A percentile compares a stretch with the other conserved stretches of the same genome.
phyloP scores from a whole-genome alignment of 2,888 invertebrate species.

The Polymixis lichenea region DNA sequence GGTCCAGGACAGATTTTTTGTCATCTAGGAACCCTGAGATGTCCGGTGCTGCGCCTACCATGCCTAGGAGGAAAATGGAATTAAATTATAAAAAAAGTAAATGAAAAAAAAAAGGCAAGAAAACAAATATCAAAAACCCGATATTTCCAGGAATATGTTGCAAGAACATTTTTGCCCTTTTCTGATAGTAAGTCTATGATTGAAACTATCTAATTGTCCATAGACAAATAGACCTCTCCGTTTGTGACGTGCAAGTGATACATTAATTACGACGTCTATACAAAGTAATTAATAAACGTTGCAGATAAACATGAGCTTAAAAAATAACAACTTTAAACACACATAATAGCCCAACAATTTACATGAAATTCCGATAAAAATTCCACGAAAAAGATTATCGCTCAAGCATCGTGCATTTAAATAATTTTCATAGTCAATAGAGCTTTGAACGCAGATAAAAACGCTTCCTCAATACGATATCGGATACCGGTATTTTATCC shows the following conservation, averaged over 20 bases:
- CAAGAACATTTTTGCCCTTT: neutral
- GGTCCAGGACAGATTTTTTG: slow-evolving; percentile 97
- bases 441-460: slow-evolving; percentile 33
- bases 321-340: neutral
- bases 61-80: slow-evolving; percentile 61
- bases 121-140: too few species aligned
- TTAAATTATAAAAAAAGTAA: neutral
- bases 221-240: neutral
- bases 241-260: neutral
- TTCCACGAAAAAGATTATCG: neutral
- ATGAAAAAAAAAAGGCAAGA: neutral
- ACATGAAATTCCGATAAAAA: neutral
- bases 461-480: slow-evolving; percentile 31
- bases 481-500: slow-evolving; percentile 48
- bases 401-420: slow-evolving; percentile 10
- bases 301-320: neutral
- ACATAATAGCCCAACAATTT: neutral
- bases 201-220: too few species aligned
- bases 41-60: slow-evolving; percentile 91
- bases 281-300: neutral
- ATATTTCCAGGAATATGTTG: neutral
- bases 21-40: slow-evolving; percentile 97
- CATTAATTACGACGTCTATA: neutral
- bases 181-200: neutral
- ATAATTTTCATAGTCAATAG: slow-evolving; percentile 43